Conservation (phyloP, 2,797 vertebrate species). For the Helostoma temminkii region DNA sequence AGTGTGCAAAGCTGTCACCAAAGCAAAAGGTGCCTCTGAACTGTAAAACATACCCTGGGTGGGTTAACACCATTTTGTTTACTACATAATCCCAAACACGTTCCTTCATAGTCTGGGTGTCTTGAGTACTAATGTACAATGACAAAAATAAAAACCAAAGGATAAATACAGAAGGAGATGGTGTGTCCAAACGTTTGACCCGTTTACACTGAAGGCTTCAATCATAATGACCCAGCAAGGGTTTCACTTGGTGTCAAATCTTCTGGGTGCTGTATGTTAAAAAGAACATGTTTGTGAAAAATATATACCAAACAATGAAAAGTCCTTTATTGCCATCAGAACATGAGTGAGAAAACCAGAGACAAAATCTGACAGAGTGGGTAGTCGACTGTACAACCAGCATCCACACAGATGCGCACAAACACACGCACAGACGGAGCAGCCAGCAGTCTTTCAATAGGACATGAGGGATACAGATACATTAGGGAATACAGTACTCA, state of each 20-base stretch:
- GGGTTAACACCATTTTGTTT: too few relatives aligned
- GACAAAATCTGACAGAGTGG: slow-evolving; percentile 81
- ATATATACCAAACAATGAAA: slow-evolving; percentile 84
- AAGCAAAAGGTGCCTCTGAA: too few relatives aligned
- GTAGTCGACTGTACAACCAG: slow-evolving; percentile 78
- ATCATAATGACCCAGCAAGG: not conserved
- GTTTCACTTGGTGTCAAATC: not conserved
- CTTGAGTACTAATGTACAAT: too few relatives aligned
- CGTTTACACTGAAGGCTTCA: too few relatives aligned
- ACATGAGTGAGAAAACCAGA: slow-evolving; percentile 83
- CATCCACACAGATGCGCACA: slow-evolving; percentile 41
- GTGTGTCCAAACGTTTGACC: too few relatives aligned
- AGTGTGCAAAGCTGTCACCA: too few relatives aligned
- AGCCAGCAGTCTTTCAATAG: slow-evolving; percentile 63
- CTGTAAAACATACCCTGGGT: too few relatives aligned
- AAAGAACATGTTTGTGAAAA: slow-evolving; percentile 51
- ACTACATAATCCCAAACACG: too few relatives aligned
- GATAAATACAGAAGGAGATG: too few relatives aligned
- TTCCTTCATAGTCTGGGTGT: too few relatives aligned
- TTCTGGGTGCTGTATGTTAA: not conserved
- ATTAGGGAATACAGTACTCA: slow-evolving; percentile 76
- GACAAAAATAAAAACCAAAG: too few relatives aligned
- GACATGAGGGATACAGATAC: slow-evolving; percentile 70
- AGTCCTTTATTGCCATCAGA: slow-evolving; percentile 87
- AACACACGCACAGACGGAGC: slow-evolving; percentile 33